These are phyloP conservation scores for Atta cephalotes DNA, from an alignment of 1,140 invertebrate genomes.

Conservation along the genomic window DNA sequence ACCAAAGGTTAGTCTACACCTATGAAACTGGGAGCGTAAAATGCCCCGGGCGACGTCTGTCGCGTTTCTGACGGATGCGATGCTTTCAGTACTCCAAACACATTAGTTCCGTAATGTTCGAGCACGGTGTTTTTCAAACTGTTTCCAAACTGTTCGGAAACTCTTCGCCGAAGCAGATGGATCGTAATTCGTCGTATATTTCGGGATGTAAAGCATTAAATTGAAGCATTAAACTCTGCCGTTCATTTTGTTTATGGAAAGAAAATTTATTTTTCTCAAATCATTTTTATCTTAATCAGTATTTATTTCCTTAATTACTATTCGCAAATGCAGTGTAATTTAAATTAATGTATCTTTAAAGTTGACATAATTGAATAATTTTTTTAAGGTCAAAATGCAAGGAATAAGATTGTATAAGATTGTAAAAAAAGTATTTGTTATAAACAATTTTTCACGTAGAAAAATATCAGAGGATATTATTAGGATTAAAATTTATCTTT, in stretches of 20 bases:
- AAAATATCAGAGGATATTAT: no score
- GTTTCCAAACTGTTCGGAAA: slow-evolving; percentile 13
- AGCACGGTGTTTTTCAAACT: slow-evolving; percentile 60
- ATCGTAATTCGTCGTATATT: neutral
- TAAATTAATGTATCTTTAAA: no score
- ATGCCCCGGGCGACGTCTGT: neutral
- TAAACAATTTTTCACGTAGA: no score
- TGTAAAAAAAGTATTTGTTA: no score
- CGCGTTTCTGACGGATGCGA: slow-evolving; percentile 39
- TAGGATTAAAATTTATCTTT: neutral
- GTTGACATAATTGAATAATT: no score
- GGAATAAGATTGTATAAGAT: no score
- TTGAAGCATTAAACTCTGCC: no score
- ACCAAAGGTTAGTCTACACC: neutral
- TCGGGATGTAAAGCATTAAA: neutral
- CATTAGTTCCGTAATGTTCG: slow-evolving; percentile 40
- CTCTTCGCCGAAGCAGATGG: neutral
- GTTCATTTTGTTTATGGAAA: neutral
- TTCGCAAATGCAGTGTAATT: no score
- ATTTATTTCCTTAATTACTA: no score
- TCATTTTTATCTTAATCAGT: neutral
- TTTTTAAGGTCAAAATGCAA: no score
- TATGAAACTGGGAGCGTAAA: neutral
- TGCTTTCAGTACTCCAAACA: slow-evolving; percentile 51
- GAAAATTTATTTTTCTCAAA: neutral